Evolutionary conservation across 1,140 invertebrate genomes (phyloP).

Genomic region (Lasioglossum baleicum): DNA sequence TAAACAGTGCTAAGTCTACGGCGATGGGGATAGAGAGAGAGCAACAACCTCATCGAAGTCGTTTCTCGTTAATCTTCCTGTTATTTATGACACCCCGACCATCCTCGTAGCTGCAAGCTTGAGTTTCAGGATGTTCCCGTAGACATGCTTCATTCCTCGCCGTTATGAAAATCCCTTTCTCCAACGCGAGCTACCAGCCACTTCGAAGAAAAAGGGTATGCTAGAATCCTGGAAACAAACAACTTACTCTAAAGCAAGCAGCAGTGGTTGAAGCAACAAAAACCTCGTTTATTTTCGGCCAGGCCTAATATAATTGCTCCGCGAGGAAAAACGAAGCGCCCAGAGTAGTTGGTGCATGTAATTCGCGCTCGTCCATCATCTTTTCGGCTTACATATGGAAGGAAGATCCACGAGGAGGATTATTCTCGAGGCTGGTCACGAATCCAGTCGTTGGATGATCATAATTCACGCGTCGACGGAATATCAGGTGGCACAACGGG

Average conservation of each 20-base stretch:
- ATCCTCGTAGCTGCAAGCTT: background rate
- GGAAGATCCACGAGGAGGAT: background rate
- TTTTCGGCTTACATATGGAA: background rate
- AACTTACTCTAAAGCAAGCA: no score
- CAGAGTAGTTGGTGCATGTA: no score
- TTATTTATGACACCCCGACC: slow-evolving; percentile 11
- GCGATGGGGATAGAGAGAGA: background rate
- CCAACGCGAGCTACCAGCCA: background rate
- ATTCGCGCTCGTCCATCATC: no score
- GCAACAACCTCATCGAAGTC: background rate
- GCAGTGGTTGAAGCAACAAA: background rate
- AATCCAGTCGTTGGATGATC: background rate
- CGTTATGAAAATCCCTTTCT: background rate
- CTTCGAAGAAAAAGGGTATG: background rate
- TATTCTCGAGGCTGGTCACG: background rate
- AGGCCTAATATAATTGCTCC: no score
- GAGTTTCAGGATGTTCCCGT: background rate
- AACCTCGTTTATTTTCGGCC: background rate
- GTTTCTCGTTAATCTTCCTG: background rate
- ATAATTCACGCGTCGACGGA: slow-evolving; percentile 30
- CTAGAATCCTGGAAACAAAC: background rate
- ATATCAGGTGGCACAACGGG: slow-evolving; percentile 7
- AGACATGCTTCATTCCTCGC: background rate
- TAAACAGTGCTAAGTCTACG: background rate
- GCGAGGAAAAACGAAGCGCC: no score